phyloP scores from a whole-genome alignment of 53 echinoderm and acorn worm genomes.

The Temnopleurus reevesii region DNA sequence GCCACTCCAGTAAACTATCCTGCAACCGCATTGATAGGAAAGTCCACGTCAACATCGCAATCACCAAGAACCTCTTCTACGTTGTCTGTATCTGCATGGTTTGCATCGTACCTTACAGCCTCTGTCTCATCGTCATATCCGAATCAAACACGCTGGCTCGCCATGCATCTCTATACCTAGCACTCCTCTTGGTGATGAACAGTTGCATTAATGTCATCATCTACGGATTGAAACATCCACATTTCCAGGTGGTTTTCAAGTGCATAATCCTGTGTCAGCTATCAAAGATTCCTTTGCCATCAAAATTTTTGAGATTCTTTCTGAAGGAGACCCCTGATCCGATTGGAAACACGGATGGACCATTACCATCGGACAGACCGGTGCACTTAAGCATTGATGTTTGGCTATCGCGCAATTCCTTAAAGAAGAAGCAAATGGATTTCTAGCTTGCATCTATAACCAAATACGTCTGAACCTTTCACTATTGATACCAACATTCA shows the following conservation, averaged over 20 bases:
- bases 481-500: too few relatives aligned
- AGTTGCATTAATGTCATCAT: conserved; percentile 11
- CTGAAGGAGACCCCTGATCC: neutral
- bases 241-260: neutral
- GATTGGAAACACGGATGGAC: neutral
- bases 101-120: conserved; percentile 5
- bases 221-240: neutral
- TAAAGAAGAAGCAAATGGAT: neutral
- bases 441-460: neutral
- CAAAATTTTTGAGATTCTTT: neutral
- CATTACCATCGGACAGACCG: conserved; percentile 36
- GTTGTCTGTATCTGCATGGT: conserved; percentile 14
- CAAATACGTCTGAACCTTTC: too few relatives aligned
- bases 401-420: conserved; percentile 10
- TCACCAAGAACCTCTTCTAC: conserved; percentile 32
- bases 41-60: neutral
- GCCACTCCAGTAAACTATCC: neutral
- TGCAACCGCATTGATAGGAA: neutral
- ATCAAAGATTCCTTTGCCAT: neutral
- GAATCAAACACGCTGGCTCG: conserved; percentile 47
- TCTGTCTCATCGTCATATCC: conserved; percentile 23
- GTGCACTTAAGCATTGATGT: conserved; percentile 12
- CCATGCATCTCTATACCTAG: neutral
- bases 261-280: neutral
- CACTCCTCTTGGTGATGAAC: neutral